These are phyloP conservation scores for Gymnorhina tibicen DNA, from an alignment of 2,113 vertebrate genomes.

Conservation along the genomic window DNA sequence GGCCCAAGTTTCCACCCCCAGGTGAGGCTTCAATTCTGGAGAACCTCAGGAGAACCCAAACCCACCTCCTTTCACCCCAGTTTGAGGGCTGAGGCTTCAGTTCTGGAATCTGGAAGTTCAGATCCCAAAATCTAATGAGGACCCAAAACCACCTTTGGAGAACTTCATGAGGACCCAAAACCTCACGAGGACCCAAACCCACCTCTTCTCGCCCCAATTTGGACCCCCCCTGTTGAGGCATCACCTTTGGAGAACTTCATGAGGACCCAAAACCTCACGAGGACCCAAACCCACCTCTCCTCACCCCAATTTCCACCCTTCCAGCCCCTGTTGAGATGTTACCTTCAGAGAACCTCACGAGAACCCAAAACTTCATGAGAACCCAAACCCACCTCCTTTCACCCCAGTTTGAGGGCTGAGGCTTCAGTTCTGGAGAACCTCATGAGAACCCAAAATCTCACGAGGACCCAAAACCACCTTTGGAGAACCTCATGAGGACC, in stretches of 20 bases:
- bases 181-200: neutral
- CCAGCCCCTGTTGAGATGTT: too few species aligned
- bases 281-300: neutral
- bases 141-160: neutral
- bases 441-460: too few species aligned
- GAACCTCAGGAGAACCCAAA: neutral
- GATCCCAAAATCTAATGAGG: too few species aligned
- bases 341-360: too few species aligned
- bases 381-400: too few species aligned
- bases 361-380: too few species aligned
- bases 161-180: too few species aligned
- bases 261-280: too few species aligned
- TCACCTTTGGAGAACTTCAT: slow-evolving; percentile 73
- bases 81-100: accelerated
- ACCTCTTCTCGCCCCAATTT: neutral
- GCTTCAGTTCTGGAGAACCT: too few species aligned
- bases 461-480: too few species aligned
- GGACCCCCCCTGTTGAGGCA: accelerated
- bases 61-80: neutral
- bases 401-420: too few species aligned
- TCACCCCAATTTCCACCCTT: neutral
- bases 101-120: neutral
- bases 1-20: neutral
- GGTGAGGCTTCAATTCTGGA: neutral
- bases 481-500: too few species aligned